A percentile compares a stretch with the other conserved stretches of the same genome.
These are phyloP conservation scores for Chlorops oryzae DNA, from an alignment of 1,140 invertebrate species.

Conservation along the genomic window DNA sequence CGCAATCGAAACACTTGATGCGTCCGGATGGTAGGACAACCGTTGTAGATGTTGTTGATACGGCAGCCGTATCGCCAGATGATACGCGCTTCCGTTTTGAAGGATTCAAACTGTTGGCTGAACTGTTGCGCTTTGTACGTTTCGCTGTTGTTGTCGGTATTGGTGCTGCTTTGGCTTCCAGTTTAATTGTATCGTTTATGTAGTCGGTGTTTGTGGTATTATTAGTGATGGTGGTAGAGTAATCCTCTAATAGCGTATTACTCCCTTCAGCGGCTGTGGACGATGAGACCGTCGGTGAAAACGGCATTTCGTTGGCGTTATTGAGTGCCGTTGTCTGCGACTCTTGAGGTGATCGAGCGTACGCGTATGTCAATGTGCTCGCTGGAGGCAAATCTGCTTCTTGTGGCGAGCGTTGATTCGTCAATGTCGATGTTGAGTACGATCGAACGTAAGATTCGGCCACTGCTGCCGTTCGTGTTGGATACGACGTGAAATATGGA, in stretches of 20 bases:
- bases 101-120: not conserved
- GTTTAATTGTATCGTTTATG: not conserved
- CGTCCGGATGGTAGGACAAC: slow-evolving; percentile 48
- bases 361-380: slow-evolving; percentile 20
- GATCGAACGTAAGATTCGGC: slow-evolving; percentile 22
- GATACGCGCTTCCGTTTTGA: slow-evolving; percentile 20
- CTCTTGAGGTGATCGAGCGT: too few species aligned
- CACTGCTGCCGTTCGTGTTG: not conserved
- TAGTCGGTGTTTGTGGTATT: slow-evolving; percentile 15
- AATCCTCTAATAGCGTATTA: slow-evolving; percentile 26
- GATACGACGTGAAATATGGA: too few species aligned
- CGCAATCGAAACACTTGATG: slow-evolving; percentile 73
- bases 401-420: slow-evolving; percentile 39
- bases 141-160: slow-evolving; percentile 19
- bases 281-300: slow-evolving; percentile 39
- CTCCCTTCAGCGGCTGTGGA: slow-evolving; percentile 31
- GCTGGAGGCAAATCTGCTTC: slow-evolving; percentile 40
- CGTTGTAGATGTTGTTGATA: slow-evolving; percentile 29
- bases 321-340: slow-evolving; percentile 30
- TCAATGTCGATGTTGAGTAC: slow-evolving; percentile 30
- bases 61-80: slow-evolving; percentile 25
- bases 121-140: slow-evolving; percentile 14
- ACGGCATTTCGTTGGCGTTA: slow-evolving; percentile 26
- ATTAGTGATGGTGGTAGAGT: slow-evolving; percentile 6
- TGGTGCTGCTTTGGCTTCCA: slow-evolving; percentile 16